phyloP scores from a whole-genome alignment of 2,888 invertebrate species.

The Brenthis hecate region DNA sequence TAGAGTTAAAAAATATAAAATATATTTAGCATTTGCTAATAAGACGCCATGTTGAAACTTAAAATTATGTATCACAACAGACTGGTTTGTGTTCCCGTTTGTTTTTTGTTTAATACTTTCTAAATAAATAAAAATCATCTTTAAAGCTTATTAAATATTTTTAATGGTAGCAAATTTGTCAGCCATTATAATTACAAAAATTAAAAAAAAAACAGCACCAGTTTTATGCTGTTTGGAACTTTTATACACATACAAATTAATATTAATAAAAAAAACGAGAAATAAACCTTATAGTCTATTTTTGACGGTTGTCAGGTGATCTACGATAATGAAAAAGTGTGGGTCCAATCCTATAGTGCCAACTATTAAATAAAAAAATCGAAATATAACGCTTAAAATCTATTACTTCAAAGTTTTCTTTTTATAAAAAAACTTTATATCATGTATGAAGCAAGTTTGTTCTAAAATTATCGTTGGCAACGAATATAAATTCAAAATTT shows the following conservation, averaged over 20 bases:
- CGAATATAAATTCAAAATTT: constrained; percentile 4
- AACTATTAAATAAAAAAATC: neutral
- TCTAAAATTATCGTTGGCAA: neutral
- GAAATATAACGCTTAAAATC: neutral
- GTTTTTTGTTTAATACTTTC: constrained; percentile 43
- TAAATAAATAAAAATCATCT: constrained; percentile 65
- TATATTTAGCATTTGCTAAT: neutral
- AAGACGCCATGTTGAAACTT: constrained; percentile 48
- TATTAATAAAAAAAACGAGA: constrained; percentile 18
- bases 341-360: neutral
- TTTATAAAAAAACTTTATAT: neutral
- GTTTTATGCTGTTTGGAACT: constrained; percentile 31
- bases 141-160: constrained; percentile 70
- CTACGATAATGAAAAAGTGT: constrained; percentile 4
- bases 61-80: constrained; percentile 79
- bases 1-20: neutral
- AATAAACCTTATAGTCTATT: constrained; percentile 18
- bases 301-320: constrained; percentile 17
- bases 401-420: neutral
- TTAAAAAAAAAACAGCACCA: constrained; percentile 24
- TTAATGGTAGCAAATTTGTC: constrained; percentile 29
- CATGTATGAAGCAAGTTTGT: neutral
- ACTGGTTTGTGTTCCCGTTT: constrained; percentile 71
- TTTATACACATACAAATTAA: constrained; percentile 16
- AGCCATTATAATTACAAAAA: constrained; percentile 14